phyloP scores from a whole-genome alignment of 1,140 invertebrate species.

The Helicorthomorpha holstii region DNA sequence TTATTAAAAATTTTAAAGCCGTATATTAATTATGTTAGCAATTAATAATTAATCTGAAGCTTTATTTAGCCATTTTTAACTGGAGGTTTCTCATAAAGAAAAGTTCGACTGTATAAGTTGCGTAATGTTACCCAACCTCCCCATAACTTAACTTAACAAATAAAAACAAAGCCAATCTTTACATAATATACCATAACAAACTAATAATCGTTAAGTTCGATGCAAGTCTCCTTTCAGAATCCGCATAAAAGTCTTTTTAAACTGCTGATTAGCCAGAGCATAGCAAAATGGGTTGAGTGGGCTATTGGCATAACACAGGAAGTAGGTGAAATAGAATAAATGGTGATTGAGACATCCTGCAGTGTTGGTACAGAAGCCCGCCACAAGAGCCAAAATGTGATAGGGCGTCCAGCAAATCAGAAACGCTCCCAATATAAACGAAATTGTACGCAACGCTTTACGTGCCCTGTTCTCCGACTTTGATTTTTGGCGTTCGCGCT shows the following conservation, averaged over 20 bases:
- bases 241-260: slow-evolving; percentile 95
- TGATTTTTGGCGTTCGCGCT: slow-evolving; percentile 69
- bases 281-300: slow-evolving; percentile 98
- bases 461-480: slow-evolving; percentile 95
- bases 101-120: no score
- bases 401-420: slow-evolving; percentile 99
- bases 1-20: no score
- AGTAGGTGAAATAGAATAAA: slow-evolving; percentile 95
- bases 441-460: slow-evolving; percentile 96
- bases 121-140: no score
- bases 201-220: slow-evolving; percentile 55
- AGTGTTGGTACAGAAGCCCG: slow-evolving; percentile 77
- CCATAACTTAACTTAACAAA: no score
- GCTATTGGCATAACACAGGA: slow-evolving; percentile 96
- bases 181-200: no score
- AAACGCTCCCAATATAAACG: slow-evolving; percentile 96
- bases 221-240: slow-evolving; percentile 83
- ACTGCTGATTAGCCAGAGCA: slow-evolving; percentile 95
- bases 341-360: slow-evolving; percentile 65
- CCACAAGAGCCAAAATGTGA: slow-evolving; percentile 85
- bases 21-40: no score
- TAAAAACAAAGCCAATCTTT: no score
- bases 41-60: no score
- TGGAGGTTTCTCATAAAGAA: no score
- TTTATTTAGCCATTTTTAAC: no score